These are phyloP conservation scores for Sebastes variabilis DNA, from an alignment of 2,797 vertebrate genomes.

Conservation along the genomic window DNA sequence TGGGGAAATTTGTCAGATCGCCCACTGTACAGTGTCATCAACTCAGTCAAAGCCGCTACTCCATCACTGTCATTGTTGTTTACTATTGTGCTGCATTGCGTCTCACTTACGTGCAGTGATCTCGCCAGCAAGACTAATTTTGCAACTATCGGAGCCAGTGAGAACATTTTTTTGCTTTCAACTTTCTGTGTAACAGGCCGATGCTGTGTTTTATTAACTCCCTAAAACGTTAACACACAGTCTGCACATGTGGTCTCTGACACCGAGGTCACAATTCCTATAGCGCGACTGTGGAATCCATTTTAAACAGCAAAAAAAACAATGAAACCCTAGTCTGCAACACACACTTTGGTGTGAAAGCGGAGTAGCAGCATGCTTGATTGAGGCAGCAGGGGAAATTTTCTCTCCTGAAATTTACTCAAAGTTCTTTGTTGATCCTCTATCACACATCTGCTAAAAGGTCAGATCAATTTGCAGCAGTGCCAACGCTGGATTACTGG, in stretches of 20 bases:
- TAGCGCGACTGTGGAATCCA: neutral
- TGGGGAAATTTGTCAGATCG: conserved; percentile 26
- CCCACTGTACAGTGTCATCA: conserved; percentile 41
- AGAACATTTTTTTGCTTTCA: neutral
- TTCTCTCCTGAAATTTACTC: neutral
- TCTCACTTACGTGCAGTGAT: conserved; percentile 28
- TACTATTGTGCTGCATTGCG: conserved; percentile 40
- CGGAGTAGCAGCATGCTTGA: neutral
- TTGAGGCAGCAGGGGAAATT: conserved; percentile 1
- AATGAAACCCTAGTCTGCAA: neutral
- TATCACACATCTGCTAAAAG: conserved; percentile 13
- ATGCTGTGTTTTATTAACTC: neutral
- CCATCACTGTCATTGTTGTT: conserved; percentile 57
- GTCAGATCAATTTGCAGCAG: conserved; percentile 22
- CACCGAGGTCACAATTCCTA: conserved; percentile 18
- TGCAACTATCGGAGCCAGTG: neutral
- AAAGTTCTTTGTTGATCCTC: conserved; percentile 5
- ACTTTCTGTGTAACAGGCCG: neutral
- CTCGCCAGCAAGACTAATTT: neutral
- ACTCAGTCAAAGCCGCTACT: conserved; percentile 42
- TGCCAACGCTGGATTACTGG: neutral
- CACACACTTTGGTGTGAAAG: neutral
- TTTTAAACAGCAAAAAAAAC: neutral
- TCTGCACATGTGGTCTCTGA: neutral
- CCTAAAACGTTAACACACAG: neutral